phyloP scores from a whole-genome alignment of 1,140 invertebrate genomes.

The Nomia melanderi region DNA sequence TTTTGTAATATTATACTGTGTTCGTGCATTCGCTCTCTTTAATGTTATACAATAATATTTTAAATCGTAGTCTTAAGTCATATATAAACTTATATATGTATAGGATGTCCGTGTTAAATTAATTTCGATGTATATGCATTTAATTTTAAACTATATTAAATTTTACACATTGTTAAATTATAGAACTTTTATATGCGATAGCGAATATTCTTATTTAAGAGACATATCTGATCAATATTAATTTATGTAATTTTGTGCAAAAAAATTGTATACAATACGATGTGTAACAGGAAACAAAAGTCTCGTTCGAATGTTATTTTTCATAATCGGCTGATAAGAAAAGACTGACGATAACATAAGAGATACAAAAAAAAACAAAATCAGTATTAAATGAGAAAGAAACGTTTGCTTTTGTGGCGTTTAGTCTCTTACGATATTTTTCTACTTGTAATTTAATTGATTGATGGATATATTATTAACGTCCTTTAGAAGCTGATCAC shows the following conservation, averaged over 20 bases:
- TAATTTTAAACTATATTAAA: slow-evolving; percentile 32
- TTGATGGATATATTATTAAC: slow-evolving; percentile 49
- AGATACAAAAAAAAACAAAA: slow-evolving; percentile 14
- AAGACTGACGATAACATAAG: slow-evolving; percentile 36
- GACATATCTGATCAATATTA: slow-evolving; percentile 17
- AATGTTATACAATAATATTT: background rate
- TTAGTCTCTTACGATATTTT: slow-evolving; percentile 69
- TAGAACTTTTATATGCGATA: slow-evolving; percentile 13
- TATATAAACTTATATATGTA: slow-evolving; percentile 21
- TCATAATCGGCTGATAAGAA: slow-evolving; percentile 27
- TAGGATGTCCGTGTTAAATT: slow-evolving; percentile 27
- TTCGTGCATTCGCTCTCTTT: background rate
- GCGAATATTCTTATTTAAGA: slow-evolving; percentile 37
- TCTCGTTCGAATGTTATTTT: slow-evolving; percentile 13
- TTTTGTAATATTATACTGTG: background rate
- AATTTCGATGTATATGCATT: slow-evolving; percentile 27
- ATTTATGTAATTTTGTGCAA: slow-evolving; percentile 18
- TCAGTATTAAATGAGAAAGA: slow-evolving; percentile 48
- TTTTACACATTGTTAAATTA: slow-evolving; percentile 32
- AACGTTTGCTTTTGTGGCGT: slow-evolving; percentile 42
- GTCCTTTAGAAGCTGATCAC: slow-evolving; percentile 72
- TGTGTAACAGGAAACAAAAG: slow-evolving; percentile 3
- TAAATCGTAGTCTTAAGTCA: slow-evolving; percentile 13
- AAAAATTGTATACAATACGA: slow-evolving; percentile 10
- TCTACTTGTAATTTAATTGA: slow-evolving; percentile 57